Evolutionary conservation across 2,113 vertebrate genomes (phyloP).

Genomic region (Rana temporaria): DNA sequence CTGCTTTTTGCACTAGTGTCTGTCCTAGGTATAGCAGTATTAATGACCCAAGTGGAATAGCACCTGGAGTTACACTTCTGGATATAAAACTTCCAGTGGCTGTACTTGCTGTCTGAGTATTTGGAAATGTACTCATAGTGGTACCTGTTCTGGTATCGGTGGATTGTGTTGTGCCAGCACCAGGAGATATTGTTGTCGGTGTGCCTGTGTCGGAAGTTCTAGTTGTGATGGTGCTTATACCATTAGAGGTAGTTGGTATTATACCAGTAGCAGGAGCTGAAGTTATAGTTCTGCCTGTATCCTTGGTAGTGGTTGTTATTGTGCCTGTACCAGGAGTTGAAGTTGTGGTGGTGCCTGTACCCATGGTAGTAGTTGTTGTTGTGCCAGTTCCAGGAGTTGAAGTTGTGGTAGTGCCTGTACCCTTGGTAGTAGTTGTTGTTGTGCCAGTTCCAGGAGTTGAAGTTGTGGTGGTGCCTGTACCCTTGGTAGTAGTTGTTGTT

Average conservation of each 20-base stretch:
- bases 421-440: not conserved
- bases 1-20: not conserved
- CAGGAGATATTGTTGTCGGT: not conserved
- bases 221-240: not conserved
- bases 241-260: not conserved
- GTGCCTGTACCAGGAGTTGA: not conserved
- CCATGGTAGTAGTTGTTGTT: not conserved
- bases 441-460: not conserved
- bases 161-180: not conserved
- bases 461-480: not conserved
- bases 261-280: not conserved
- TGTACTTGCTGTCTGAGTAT: not conserved
- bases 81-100: too few relatives aligned
- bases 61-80: not conserved
- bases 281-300: not conserved
- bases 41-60: not conserved
- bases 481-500: not conserved
- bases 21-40: not conserved
- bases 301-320: not conserved
- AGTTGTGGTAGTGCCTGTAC: not conserved
- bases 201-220: not conserved
- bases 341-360: not conserved
- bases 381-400: not conserved
- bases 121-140: not conserved
- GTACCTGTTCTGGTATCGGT: not conserved